A percentile compares a stretch with the other conserved stretches of the same genome.
These are phyloP conservation scores for Temnopleurus reevesii DNA, from an alignment of 53 echinoderm and acorn worm genomes.

Conservation along the genomic window DNA sequence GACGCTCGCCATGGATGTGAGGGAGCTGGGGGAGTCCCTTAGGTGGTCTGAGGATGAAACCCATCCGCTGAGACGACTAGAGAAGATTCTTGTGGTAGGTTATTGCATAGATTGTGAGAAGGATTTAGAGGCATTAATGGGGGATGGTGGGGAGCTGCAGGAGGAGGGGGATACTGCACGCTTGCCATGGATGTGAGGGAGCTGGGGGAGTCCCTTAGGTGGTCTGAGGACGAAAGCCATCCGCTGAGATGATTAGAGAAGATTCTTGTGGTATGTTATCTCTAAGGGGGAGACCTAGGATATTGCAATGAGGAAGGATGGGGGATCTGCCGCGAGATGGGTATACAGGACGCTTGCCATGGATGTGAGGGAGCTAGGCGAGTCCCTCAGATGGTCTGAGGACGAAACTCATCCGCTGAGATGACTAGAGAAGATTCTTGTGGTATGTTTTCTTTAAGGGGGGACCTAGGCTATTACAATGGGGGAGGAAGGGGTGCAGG, in stretches of 20 bases:
- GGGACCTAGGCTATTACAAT: too few species aligned
- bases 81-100: conserved; percentile 85
- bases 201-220: conserved; percentile 68
- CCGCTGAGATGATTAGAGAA: conserved; percentile 79
- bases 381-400: conserved; percentile 72
- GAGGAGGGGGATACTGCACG: conserved; percentile 65
- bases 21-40: conserved; percentile 73
- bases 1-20: conserved; percentile 78
- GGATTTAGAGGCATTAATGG: neutral
- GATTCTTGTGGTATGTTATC: conserved; percentile 68
- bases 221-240: conserved; percentile 65
- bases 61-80: conserved; percentile 79
- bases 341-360: conserved; percentile 82
- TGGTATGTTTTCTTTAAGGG: too few species aligned
- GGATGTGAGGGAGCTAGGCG: conserved; percentile 73
- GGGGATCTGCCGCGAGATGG: neutral
- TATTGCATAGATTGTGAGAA: neutral
- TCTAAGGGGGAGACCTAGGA: too few species aligned
- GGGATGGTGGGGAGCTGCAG: neutral
- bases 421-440: conserved; percentile 83
- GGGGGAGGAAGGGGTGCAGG: neutral
- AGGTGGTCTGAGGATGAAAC: conserved; percentile 68
- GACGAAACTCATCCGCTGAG: conserved; percentile 72
- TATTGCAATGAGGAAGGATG: conserved; percentile 29
- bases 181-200: conserved; percentile 72